phyloP scores from a whole-genome alignment of 1,140 invertebrate species.

The Apis florea region DNA sequence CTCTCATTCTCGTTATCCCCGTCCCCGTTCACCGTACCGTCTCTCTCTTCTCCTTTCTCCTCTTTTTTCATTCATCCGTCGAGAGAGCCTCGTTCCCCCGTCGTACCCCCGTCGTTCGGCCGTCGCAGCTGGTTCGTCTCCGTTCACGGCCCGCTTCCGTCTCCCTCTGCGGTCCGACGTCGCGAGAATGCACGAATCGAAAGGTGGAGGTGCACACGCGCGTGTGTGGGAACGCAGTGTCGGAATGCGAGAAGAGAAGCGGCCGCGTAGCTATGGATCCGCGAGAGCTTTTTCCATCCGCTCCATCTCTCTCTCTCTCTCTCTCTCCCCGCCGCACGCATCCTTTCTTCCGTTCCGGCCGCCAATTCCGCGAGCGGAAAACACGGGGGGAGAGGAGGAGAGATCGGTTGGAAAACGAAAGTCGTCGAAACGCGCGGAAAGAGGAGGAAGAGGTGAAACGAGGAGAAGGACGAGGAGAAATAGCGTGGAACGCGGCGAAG shows the following conservation, averaged over 20 bases:
- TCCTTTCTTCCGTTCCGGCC: not conserved
- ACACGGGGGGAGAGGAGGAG: not conserved
- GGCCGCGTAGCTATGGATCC: conserved; percentile 66
- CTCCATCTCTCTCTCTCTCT: not conserved
- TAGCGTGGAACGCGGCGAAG: not conserved
- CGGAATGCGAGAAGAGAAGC: conserved; percentile 68
- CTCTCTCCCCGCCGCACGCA: not conserved
- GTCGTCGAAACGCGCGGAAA: not conserved
- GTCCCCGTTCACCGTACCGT: not conserved
- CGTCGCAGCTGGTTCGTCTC: conserved; percentile 14
- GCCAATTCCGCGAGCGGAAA: not conserved
- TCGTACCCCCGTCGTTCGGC: not conserved
- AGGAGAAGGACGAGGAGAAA: not conserved
- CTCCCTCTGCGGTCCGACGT: conserved; percentile 27
- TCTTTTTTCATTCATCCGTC: conserved; percentile 54
- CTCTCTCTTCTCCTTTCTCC: conserved; percentile 51
- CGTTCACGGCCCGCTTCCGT: conserved; percentile 13
- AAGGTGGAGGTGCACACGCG: conserved; percentile 61
- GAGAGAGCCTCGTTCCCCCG: conserved; percentile 10
- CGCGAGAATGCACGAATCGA: conserved; percentile 72
- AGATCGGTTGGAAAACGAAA: not conserved
- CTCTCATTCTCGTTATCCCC: not conserved
- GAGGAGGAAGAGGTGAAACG: not conserved
- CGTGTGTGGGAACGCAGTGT: conserved; percentile 69
- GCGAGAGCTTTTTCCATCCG: conserved; percentile 49